Evolutionary conservation across 2,888 invertebrate species (phyloP), one percentile per base, ranked within the genome.

Genomic region (Hydroisotoma schaefferi): DNA sequence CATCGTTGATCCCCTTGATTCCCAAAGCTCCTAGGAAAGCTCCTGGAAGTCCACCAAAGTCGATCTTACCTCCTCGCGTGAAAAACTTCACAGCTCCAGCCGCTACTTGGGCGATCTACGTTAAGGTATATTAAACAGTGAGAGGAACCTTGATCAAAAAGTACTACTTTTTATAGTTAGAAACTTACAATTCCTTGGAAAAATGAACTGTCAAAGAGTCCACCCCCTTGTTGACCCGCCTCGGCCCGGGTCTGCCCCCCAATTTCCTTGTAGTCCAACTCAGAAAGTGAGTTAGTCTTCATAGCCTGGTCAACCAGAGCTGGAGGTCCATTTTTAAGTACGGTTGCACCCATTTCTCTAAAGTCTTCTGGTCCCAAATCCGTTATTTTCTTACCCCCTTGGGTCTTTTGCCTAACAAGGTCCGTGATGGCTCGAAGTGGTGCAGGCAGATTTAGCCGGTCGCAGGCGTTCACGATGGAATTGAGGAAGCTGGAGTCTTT

Each of bases 21-120:
- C 71, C 71, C 38, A 71, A 22, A 40, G 69, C 69, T 46, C 69
- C 69, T 22, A 66, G 25, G 46, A 69, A 71, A 12, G 69, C 65
- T 26, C 60, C 64, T 1, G 71, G 71, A 47, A 71, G 61, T 8
- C 38, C 48, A 0, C 46, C 44, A 38, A 67, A 55, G 28, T 65
- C 60, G 15, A 67, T 40, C 37, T 51, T 46, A 1, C 67, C 68
- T 12, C 62, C 61, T n/a, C 55, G 22, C 10, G 68, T 63, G 20
- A 67, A 65, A 47, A 49, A 59, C 20, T 64, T 54, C 1, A 70
- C 59, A 10, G 68, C 68, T 25, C 64, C 67, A 37, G 58, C 33
- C 12, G 66, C 57, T 27, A 69, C 65, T 61, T 71, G 70, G 29
- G 65, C 54, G 52, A 68, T 67, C 68, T 68, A 40, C 5, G 28